Percentiles rank a stretch among this genome's conserved stretches.
These are phyloP conservation scores for Hesperia comma DNA, from an alignment of 2,888 invertebrate genomes.

Conservation along the genomic window DNA sequence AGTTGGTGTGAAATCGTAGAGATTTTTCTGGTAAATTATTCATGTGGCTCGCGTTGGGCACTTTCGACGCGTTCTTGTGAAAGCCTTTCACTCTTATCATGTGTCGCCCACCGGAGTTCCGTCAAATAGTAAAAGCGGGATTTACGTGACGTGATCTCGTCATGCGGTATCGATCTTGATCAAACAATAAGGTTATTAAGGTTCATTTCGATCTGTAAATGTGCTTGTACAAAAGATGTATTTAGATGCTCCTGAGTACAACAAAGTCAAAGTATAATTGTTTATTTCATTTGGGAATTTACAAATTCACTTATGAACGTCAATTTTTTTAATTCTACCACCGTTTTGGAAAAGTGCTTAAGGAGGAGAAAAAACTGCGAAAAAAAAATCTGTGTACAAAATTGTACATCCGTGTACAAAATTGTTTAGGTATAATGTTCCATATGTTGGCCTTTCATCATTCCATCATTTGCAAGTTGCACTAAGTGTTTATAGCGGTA, in stretches of 20 bases:
- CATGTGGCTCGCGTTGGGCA: slow-evolving; percentile 78
- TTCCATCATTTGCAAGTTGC: slow-evolving; percentile 1
- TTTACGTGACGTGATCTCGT: slow-evolving; percentile 33
- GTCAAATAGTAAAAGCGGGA: slow-evolving; percentile 38
- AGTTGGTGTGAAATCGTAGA: slow-evolving; percentile 82
- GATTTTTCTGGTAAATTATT: slow-evolving; percentile 84
- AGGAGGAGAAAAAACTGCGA: no score
- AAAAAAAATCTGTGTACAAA: no score
- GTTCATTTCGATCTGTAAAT: neutral
- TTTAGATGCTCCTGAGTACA: no score
- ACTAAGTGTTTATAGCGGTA: neutral
- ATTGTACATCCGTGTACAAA: neutral
- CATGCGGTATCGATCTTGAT: slow-evolving; percentile 23
- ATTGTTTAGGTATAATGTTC: neutral
- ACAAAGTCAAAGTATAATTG: no score
- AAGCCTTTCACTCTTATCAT: slow-evolving; percentile 82
- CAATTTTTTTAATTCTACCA: no score
- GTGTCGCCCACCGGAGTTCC: slow-evolving; percentile 42
- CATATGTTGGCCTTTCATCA: neutral
- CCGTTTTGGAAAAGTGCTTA: no score
- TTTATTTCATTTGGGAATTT: no score
- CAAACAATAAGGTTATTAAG: slow-evolving; percentile 5
- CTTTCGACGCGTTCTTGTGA: slow-evolving; percentile 79
- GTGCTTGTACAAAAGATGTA: neutral
- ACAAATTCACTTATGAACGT: no score